Evolutionary conservation across 2,113 vertebrate genomes (phyloP), one percentile per base, ranked within the genome.

Genomic region (Pandion haliaetus): DNA sequence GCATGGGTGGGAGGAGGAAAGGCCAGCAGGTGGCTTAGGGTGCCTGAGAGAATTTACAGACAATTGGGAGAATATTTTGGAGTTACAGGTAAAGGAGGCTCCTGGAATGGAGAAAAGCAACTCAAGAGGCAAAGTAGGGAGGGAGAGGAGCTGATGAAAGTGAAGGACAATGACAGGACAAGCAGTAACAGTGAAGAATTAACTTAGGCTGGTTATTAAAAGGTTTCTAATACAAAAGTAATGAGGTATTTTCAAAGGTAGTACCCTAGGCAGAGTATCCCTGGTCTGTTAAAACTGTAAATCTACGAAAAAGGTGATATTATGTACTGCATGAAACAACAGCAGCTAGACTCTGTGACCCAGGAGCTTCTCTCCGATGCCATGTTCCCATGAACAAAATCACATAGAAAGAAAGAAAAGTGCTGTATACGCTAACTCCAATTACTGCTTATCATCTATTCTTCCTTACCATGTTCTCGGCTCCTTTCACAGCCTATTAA

Each of bases 21-120:
- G 82, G 74, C 54, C 81, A 95, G 69, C 0, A 0, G 72, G 83
- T 78, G 57, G 85, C 58, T 76, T 32, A 70, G 42, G 11, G 26
- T 85, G 59, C 73, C 81, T 77, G 62, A 77, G 84, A 97, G 83
- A 95, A 94, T 95, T 93, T 89, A 42, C 15, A 69, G 82, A 78
- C 93, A 93, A 85, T 92, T 95, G 95, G 47, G 61, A 82, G 32
- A 87, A n/a, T 87, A 80, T 91, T 95, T 74, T 92, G 82, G 79
- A 86, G 49, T 19, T 82, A 17, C 49, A 95, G 45, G 63, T 74
- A 92, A 86, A 86, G 28, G 31, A 66, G 6, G 12, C 17, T 78
- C 26, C 83, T 69, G 49, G 44, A 95, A 93, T 5, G 54, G 32
- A n/a, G 70, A 88, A 94, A 88, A 67, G 7, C 7, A 81, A 29